Percentiles rank a stretch among this genome's conserved stretches.
phyloP scores from a whole-genome alignment of 1,140 invertebrate genomes.

The Archivesica marissinica region DNA sequence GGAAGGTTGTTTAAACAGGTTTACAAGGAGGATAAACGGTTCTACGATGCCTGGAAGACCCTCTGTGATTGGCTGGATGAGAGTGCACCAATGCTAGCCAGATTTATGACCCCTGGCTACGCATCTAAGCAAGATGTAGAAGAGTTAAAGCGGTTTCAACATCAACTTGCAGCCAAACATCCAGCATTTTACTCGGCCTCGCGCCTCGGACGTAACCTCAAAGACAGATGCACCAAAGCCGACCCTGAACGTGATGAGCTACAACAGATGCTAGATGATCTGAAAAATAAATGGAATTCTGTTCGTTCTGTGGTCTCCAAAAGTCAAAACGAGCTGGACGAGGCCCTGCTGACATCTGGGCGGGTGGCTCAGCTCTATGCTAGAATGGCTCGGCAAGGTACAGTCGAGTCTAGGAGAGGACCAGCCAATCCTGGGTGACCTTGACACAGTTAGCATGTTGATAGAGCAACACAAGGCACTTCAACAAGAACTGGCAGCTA shows the following conservation, averaged over 20 bases:
- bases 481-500: conserved; percentile 94
- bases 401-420: conserved; percentile 90
- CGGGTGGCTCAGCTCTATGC: conserved; percentile 96
- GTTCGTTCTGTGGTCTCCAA: conserved; percentile 98
- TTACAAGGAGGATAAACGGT: conserved; percentile 96
- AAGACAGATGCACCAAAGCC: conserved; percentile 96
- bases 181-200: conserved; percentile 95
- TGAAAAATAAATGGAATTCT: conserved; percentile 97
- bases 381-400: conserved; percentile 96
- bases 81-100: conserved; percentile 91
- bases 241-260: conserved; percentile 91
- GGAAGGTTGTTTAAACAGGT: conserved; percentile 94
- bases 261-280: conserved; percentile 93
- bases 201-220: conserved; percentile 95
- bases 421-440: conserved; percentile 95
- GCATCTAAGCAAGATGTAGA: conserved; percentile 81
- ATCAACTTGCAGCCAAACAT: conserved; percentile 94
- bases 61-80: conserved; percentile 94
- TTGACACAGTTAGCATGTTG: conserved; percentile 97
- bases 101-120: conserved; percentile 73
- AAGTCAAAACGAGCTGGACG: conserved; percentile 96
- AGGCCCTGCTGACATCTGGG: conserved; percentile 96
- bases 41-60: conserved; percentile 93
- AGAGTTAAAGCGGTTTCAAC: conserved; percentile 91
- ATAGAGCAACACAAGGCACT: conserved; percentile 97